phyloP scores from a whole-genome alignment of 2,113 vertebrate genomes.

The Apaloderma vittatum region DNA sequence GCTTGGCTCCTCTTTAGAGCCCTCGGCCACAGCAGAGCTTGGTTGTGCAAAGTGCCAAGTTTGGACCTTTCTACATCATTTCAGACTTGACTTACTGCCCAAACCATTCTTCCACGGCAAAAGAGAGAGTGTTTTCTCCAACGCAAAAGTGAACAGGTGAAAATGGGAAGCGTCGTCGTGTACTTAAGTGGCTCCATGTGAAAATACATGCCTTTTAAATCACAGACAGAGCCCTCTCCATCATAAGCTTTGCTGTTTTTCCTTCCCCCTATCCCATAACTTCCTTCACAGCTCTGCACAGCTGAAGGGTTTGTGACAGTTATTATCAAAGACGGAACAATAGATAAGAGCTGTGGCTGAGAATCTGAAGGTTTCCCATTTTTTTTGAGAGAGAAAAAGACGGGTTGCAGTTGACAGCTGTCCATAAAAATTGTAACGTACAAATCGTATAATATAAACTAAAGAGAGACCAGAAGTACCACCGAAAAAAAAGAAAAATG shows the following conservation, averaged over 20 bases:
- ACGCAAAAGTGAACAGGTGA: not conserved
- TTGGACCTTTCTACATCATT: not conserved
- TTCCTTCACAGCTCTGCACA: not conserved
- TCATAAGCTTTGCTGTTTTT: not conserved
- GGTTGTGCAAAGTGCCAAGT: not conserved
- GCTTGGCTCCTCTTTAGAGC: not conserved
- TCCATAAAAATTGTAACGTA: constrained; percentile 81
- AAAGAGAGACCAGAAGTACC: constrained; percentile 81
- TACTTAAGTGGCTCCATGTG: not conserved
- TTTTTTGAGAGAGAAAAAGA: constrained; percentile 73
- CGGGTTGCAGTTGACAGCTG: constrained; percentile 82
- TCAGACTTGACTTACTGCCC: not conserved
- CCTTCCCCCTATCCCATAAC: not conserved
- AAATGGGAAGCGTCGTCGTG: not conserved
- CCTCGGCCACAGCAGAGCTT: not conserved
- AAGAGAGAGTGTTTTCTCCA: not conserved
- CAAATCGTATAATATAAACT: constrained; percentile 84
- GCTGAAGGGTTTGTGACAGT: constrained; percentile 70
- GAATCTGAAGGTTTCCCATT: constrained; percentile 8
- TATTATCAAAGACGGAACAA: constrained; percentile 80
- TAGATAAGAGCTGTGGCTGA: not conserved
- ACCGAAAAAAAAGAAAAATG: constrained; percentile 80
- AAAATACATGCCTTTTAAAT: not conserved
- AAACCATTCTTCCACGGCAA: not conserved
- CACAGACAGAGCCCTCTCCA: not conserved